phyloP scores from a whole-genome alignment of 2,888 invertebrate species.

The Esperia sulphurella region DNA sequence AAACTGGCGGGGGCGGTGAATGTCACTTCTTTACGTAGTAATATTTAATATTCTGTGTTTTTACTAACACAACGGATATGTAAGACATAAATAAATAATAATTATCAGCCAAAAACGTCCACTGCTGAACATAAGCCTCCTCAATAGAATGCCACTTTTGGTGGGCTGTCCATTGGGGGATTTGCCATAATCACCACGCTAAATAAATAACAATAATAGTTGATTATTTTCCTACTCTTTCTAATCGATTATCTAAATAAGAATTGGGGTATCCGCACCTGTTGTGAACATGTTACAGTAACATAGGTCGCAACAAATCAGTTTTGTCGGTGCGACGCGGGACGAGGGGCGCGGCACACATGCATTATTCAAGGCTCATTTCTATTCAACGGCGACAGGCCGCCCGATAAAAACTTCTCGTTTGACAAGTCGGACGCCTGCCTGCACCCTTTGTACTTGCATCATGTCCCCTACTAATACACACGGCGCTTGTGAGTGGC shows the following conservation, averaged over 20 bases:
- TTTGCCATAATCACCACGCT: too few relatives aligned
- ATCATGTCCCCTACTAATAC: constrained; percentile 44
- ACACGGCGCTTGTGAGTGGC: constrained; percentile 30
- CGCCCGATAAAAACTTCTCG: constrained; percentile 76
- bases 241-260: constrained; percentile 14
- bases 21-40: too few relatives aligned
- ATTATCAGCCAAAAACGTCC: too few relatives aligned
- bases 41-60: too few relatives aligned
- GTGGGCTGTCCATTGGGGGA: too few relatives aligned
- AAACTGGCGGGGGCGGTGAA: too few relatives aligned
- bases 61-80: too few relatives aligned
- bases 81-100: too few relatives aligned
- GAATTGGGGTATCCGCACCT: constrained; percentile 13
- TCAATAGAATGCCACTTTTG: too few relatives aligned
- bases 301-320: constrained; percentile 52
- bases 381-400: constrained; percentile 75
- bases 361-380: constrained; percentile 78
- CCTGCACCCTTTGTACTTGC: constrained; percentile 73
- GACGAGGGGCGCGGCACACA: constrained; percentile 43
- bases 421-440: constrained; percentile 75
- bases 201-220: neutral
- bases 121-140: too few relatives aligned
- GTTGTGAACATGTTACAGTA: constrained; percentile 18
- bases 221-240: neutral
- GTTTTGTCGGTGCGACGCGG: constrained; percentile 38